Conservation (phyloP, 2,113 vertebrate species). For the Echinops telfairi region DNA sequence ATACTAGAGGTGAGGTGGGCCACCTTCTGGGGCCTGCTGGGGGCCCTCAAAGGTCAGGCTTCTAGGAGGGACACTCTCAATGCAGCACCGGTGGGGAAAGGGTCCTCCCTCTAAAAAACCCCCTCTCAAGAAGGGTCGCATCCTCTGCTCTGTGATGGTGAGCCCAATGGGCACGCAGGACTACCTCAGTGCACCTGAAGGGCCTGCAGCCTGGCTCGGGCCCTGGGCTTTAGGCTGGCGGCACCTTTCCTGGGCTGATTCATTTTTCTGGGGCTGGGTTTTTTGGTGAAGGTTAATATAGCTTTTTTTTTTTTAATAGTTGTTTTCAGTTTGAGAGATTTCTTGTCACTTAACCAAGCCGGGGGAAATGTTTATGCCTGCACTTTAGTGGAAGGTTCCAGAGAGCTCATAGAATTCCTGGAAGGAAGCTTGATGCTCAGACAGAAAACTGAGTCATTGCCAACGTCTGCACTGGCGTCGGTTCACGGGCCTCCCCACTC, state of each 20-base stretch:
- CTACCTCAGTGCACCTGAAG: background rate
- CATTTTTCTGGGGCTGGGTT: background rate
- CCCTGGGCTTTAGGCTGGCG: accelerated
- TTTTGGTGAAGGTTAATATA: background rate
- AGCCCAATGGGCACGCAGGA: too few species aligned
- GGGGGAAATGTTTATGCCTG: too few species aligned
- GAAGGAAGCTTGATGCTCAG: background rate
- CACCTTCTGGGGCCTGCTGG: background rate
- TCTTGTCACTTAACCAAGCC: background rate
- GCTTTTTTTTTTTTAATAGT: too few species aligned
- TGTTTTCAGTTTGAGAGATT: background rate
- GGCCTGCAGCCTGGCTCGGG: background rate
- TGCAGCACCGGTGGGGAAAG: background rate
- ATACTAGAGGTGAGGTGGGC: background rate
- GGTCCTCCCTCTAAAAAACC: background rate
- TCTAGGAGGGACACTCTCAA: background rate
- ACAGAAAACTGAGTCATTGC: background rate
- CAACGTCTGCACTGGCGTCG: background rate
- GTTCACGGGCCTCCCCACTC: background rate
- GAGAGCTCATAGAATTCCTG: background rate
- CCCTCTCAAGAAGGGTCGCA: background rate
- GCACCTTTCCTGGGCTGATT: background rate
- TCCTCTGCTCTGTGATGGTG: background rate
- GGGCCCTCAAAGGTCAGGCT: background rate
- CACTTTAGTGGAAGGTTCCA: background rate